Evolutionary conservation across 2,113 vertebrate species (phyloP).

Genomic region (Silurus meridionalis): DNA sequence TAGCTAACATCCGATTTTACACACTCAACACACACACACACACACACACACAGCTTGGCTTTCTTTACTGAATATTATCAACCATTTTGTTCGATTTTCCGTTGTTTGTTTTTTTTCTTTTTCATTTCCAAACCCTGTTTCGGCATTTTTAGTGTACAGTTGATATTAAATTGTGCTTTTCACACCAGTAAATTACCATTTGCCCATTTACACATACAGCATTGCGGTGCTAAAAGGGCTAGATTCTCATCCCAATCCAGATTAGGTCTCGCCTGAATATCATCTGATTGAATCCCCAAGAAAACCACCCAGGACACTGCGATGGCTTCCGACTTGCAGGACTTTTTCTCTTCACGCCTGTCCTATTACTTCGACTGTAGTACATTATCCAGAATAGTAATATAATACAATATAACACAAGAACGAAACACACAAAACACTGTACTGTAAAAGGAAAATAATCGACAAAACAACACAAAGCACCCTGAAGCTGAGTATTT

Average conservation of each 20-base stretch:
- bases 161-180: constrained; percentile 1
- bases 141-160: constrained; percentile 22
- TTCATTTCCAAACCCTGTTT: background rate
- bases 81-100: background rate
- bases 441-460: background rate
- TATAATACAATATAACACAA: background rate
- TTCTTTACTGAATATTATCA: constrained; percentile 1
- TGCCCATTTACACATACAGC: constrained; percentile 7
- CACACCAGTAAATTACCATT: background rate
- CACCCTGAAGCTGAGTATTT: background rate
- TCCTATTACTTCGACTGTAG: background rate
- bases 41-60: constrained; percentile 34
- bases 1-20: constrained; percentile 57
- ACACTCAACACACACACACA: constrained; percentile 34
- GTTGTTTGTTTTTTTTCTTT: background rate
- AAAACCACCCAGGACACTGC: background rate
- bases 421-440: background rate
- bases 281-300: too few relatives aligned
- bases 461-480: background rate
- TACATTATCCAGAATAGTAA: background rate
- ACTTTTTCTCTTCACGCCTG: background rate
- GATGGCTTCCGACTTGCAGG: background rate
- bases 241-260: background rate
- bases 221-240: constrained; percentile 19
- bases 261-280: background rate